A percentile compares a stretch with the other conserved stretches of the same genome.
Conservation (phyloP, 2,797 vertebrate genomes). For the Cottoperca gobio region DNA sequence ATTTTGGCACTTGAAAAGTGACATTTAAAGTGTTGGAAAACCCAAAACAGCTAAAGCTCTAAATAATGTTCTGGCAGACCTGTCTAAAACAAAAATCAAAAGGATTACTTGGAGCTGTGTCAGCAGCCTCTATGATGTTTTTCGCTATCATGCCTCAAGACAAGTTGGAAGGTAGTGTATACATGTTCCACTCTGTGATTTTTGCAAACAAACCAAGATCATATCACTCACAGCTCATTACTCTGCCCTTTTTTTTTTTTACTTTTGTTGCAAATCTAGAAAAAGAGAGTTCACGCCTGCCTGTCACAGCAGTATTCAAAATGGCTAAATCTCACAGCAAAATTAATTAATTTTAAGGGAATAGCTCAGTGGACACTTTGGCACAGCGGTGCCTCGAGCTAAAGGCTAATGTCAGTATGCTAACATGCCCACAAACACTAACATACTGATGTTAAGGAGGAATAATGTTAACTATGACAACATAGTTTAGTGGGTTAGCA, state of each 20-base stretch:
- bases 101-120: slow-evolving; percentile 44
- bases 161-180: slow-evolving; percentile 10
- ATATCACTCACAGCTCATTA: slow-evolving; percentile 28
- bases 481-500: neutral
- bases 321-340: neutral
- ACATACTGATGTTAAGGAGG: neutral
- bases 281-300: neutral
- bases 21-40: slow-evolving; percentile 56
- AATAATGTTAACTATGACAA: neutral
- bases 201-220: slow-evolving; percentile 41
- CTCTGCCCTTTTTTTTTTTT: too few species aligned
- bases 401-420: neutral
- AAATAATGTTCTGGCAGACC: slow-evolving; percentile 23
- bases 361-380: neutral
- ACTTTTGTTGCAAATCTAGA: too few species aligned
- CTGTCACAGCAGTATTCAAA: neutral
- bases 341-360: neutral
- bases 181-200: slow-evolving; percentile 41
- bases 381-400: neutral
- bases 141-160: slow-evolving; percentile 21
- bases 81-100: slow-evolving; percentile 24
- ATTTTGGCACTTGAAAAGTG: slow-evolving; percentile 38
- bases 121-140: slow-evolving; percentile 21
- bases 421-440: neutral
- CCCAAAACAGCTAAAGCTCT: slow-evolving; percentile 45